Base-by-base conservation (phyloP, 2,113 vertebrate genomes). In the Percopsis transmontana region DNA sequence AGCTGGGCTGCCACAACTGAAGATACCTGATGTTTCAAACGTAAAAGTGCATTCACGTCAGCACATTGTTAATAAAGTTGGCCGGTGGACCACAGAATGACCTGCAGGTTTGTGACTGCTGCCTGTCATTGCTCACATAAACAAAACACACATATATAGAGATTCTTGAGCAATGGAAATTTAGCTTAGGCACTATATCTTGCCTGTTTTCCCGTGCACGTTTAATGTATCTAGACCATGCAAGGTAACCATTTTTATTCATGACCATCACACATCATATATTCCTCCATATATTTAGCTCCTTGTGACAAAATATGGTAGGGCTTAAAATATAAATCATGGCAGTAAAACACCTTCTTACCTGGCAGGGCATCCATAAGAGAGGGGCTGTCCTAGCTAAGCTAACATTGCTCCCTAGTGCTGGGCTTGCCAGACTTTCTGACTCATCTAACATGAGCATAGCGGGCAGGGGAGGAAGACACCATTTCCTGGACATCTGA, bases 361-460 rank as follows among this genome's bases (percentile, higher is more conserved):
- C 44, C n/a, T 40, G 42, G 41, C 50, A 24, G 21, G 10, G 21
- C 51, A 12, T 47, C 41, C n/a, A 5, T n/a, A 33, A 33, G 27
- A 33, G 27, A 33, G 27, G 27, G 27, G 1, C 27, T 33, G 62
- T 50, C 15, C 50, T 47, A 72, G 60, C 69, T 57, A 72, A 54
- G 69, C 38, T 18, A 59, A 50, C 62, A 50, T 23, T 44, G 68
- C 74, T 74, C 59, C 72, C 59, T 61, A 66, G 67, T 2, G 53
- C 56, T 60, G 62, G 53, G 76, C 64, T 87, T 27, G 21, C 54
- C 57, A 41, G 72, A 69, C 10, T 18, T 77, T 82, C 74, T 63
- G 79, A 80, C 68, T 84, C 85, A 84, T 79, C 82, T 2, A 63
- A 55, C 62, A 50, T 72, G 45, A 77, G 55, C 0, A 54, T 73